phyloP scores from a whole-genome alignment of 2,113 vertebrate genomes.

The Neofelis nebulosa region DNA sequence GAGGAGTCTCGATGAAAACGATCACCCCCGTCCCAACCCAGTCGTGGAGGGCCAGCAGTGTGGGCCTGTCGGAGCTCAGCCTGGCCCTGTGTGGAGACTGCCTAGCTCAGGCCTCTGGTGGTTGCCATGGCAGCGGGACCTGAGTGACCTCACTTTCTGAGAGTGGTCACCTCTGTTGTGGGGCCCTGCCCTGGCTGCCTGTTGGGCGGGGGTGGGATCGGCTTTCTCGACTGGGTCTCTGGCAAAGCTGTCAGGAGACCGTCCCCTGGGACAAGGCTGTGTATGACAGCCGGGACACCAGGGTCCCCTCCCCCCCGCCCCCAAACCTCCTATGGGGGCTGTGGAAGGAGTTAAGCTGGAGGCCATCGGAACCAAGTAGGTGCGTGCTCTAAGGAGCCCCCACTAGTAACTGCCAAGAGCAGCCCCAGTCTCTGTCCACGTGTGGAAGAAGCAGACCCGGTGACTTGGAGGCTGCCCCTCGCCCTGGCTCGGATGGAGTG shows the following conservation, averaged over 20 bases:
- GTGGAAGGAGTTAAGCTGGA: background rate
- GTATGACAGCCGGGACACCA: background rate
- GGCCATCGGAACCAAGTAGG: background rate
- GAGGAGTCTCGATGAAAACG: background rate
- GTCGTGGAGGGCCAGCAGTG: fast-evolving
- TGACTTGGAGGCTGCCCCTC: too few species aligned
- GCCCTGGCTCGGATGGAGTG: fast-evolving
- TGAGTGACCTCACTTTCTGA: background rate
- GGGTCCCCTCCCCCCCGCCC: background rate
- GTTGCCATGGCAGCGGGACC: background rate
- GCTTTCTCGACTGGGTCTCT: background rate
- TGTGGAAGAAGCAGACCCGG: fast-evolving
- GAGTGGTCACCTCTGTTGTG: background rate
- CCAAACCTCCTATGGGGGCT: background rate
- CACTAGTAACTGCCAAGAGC: fast-evolving
- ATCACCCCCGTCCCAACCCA: fast-evolving
- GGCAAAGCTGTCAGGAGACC: background rate
- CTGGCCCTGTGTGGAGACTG: background rate
- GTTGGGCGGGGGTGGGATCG: too few species aligned
- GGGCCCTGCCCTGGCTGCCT: background rate
- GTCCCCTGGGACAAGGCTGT: background rate
- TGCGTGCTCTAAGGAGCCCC: background rate
- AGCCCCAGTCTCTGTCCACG: fast-evolving
- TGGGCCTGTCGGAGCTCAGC: background rate
- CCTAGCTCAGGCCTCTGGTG: background rate